phyloP scores from a whole-genome alignment of 2,113 vertebrate genomes.

The Ophthalmolycus amberensis region DNA sequence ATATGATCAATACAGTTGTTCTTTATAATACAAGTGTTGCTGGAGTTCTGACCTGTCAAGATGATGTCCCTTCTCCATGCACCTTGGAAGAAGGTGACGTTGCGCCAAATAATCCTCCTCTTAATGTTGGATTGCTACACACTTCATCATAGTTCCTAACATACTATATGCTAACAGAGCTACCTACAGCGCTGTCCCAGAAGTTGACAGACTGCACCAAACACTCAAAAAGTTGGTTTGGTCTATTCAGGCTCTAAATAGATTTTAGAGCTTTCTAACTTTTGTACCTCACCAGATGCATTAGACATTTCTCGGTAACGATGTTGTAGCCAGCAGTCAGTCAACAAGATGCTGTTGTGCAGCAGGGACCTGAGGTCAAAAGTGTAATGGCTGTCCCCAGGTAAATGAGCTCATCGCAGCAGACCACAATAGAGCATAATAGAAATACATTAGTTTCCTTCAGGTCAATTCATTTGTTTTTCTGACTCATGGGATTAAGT shows the following conservation, averaged over 20 bases:
- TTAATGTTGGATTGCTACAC: background rate
- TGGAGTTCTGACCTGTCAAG: background rate
- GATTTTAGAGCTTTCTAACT: background rate
- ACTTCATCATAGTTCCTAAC: background rate
- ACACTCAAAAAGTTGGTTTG: background rate
- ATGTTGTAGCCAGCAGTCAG: background rate
- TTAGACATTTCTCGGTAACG: background rate
- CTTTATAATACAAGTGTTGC: background rate
- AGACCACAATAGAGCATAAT: conserved; percentile 21
- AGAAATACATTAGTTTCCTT: conserved; percentile 20
- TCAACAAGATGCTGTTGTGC: background rate
- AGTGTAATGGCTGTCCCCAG: conserved; percentile 4
- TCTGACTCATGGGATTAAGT: conserved; percentile 19
- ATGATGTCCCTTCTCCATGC: background rate
- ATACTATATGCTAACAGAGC: background rate
- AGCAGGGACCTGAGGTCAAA: conserved; percentile 7
- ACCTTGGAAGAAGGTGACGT: background rate
- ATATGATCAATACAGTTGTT: background rate
- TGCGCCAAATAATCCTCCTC: background rate
- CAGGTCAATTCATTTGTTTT: conserved; percentile 24
- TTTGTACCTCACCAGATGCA: background rate
- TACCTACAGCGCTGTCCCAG: background rate
- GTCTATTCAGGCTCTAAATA: too few relatives aligned
- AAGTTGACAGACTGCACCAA: background rate
- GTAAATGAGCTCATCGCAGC: conserved; percentile 13